Evolutionary conservation across 2,888 invertebrate genomes (phyloP).

Genomic region (Yponomeuta malinellus): DNA sequence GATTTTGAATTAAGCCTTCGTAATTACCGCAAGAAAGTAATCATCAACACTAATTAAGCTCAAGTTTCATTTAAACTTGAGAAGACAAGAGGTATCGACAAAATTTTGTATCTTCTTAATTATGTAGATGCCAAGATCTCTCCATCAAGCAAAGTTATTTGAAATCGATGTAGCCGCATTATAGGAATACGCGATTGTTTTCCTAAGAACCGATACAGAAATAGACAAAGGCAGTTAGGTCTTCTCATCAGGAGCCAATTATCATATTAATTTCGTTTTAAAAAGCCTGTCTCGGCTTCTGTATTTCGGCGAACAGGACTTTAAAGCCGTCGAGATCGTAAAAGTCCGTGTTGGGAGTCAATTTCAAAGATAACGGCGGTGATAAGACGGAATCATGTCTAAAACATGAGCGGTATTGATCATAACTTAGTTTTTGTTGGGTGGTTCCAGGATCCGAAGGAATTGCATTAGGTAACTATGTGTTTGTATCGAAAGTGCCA

Average conservation of each 20-base stretch:
- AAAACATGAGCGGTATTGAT: conserved; percentile 12
- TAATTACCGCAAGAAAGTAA: no score
- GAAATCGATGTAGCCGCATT: neutral
- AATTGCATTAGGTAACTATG: neutral
- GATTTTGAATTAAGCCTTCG: no score
- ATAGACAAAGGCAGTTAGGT: conserved; percentile 36
- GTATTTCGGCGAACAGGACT: conserved; percentile 37
- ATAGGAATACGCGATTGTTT: neutral
- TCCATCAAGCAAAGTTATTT: neutral
- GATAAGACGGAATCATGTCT: conserved; percentile 13
- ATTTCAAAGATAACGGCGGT: conserved; percentile 22
- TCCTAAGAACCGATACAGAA: conserved; percentile 18
- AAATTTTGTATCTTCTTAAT: no score
- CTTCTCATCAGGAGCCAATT: conserved; percentile 43
- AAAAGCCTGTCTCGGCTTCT: conserved; percentile 41
- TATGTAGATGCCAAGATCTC: neutral
- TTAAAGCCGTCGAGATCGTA: conserved; percentile 30
- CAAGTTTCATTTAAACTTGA: no score
- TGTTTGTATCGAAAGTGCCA: neutral
- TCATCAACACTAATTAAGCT: no score
- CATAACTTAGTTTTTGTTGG: conserved; percentile 8
- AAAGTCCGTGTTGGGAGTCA: conserved; percentile 40
- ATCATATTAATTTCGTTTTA: conserved; percentile 54
- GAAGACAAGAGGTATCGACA: no score
- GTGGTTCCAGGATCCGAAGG: neutral